Conservation (phyloP, 2,888 invertebrate genomes). For the Prenolepis imparis region DNA sequence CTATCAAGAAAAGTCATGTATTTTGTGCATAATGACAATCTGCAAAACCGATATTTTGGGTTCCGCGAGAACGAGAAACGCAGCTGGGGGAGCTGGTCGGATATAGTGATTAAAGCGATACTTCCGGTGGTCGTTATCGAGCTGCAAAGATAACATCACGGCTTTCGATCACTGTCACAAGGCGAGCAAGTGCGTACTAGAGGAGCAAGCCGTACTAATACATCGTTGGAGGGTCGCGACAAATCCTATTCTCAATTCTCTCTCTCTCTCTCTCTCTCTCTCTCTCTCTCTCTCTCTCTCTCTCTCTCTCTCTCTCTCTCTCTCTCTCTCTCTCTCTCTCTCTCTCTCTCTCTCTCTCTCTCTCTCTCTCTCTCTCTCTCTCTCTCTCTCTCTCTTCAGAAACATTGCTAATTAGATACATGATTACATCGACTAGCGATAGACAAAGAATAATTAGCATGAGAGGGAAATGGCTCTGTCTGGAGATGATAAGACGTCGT, state of each 20-base stretch:
- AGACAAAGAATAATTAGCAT: slow-evolving; percentile 49
- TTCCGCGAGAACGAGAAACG: slow-evolving; percentile 34
- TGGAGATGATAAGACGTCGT: slow-evolving; percentile 18
- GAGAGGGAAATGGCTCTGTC: slow-evolving; percentile 7
- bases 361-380: background rate
- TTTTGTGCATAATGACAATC: slow-evolving; percentile 56
- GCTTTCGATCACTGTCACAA: slow-evolving; percentile 83
- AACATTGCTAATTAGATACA: slow-evolving; percentile 48
- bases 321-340: too few species aligned
- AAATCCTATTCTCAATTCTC: slow-evolving; percentile 5
- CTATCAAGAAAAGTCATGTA: background rate
- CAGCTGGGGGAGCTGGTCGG: slow-evolving; percentile 76
- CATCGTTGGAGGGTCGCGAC: slow-evolving; percentile 47
- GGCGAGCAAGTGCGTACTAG: slow-evolving; percentile 68
- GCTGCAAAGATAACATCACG: slow-evolving; percentile 80
- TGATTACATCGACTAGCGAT: slow-evolving; percentile 34
- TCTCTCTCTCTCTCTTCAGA: background rate
- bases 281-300: too few species aligned
- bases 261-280: too few species aligned
- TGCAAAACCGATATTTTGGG: background rate
- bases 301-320: background rate
- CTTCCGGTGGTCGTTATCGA: slow-evolving; percentile 83
- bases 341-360: background rate
- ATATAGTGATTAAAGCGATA: slow-evolving; percentile 85
- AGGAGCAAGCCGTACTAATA: slow-evolving; percentile 68